Base-by-base conservation (phyloP, 2,888 invertebrate genomes). In the Gandaritis pyraliata region DNA sequence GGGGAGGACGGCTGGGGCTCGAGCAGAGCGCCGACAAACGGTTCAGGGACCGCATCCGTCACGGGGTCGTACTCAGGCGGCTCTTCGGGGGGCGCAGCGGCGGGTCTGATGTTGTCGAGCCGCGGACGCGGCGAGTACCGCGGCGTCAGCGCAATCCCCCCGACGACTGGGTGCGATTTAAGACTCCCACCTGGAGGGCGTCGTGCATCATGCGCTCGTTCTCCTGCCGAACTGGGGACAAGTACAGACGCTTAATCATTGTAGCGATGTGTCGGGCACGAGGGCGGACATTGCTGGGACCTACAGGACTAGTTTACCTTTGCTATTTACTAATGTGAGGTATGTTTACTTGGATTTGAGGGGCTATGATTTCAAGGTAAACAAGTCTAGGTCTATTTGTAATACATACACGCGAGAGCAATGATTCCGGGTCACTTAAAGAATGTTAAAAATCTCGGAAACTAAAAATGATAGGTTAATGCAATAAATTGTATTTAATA, bases 121-220 rank as follows among this genome's bases (percentile, higher is more conserved):
- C 92, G 85, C 69, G 92, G 89, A 52, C 88, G 87, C 79, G 91
- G 91, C 77, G 92, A 90, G 73, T 92, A 92, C 84, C 91, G 90
- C 87, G 91, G 92, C 81, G 92, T 92, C 91, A 91, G 89, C 87
- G 91, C 88, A 81, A 90, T 90, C 75, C 92, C 86, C 75, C 88
- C 90, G 86, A 90, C 86, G 86, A 91, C 90, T 89, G 93, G 90
- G 92, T 91, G 90, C 89, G 92, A 90, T 93, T 93, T 86, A 87
- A 88, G 86, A 88, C 84, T 85, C 85, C 91, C 88, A 80, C 88
- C 88, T 95, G 95, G 85, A 95, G 93, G 76, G 95, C 96, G 90
- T 96, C 96, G 86, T 94, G 94, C 93, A 96, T 94, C 90, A 96
- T 93, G 88, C 96, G 96, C 93, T 97, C 96, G 93, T 97, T 97